Evolutionary conservation across 2,113 vertebrate species (phyloP).

Genomic region (Trichechus manatus): DNA sequence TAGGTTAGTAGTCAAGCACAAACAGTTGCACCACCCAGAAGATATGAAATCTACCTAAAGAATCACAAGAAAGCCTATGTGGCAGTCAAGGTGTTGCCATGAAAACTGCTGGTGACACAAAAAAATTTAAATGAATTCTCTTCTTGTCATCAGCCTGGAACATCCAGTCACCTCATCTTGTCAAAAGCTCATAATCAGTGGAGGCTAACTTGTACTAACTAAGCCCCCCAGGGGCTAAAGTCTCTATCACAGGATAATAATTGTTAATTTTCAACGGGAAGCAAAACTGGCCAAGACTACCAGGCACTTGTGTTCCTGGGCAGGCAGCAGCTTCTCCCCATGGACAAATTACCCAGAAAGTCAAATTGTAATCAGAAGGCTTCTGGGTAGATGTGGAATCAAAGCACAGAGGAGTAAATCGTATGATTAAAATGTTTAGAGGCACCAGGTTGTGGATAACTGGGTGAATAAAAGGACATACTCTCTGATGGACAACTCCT

Average conservation of each 20-base stretch:
- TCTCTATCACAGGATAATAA: not conserved
- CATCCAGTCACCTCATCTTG: not conserved
- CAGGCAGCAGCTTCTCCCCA: not conserved
- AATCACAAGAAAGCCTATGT: not conserved
- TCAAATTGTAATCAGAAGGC: not conserved
- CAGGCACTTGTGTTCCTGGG: not conserved
- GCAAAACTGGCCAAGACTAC: not conserved
- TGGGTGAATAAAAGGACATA: not conserved
- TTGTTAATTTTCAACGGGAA: not conserved
- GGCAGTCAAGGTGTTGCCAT: not conserved
- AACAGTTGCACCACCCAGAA: not conserved
- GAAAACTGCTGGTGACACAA: not conserved
- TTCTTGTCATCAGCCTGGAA: not conserved
- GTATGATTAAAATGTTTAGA: not conserved
- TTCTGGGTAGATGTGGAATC: not conserved
- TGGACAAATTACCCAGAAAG: constrained; percentile 2
- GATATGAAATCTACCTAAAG: not conserved
- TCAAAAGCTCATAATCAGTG: not conserved
- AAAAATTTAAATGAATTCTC: not conserved
- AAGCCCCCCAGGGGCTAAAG: not conserved
- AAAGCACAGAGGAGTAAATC: not conserved
- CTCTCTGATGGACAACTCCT: not conserved
- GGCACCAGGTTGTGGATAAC: not conserved
- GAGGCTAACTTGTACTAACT: not conserved
- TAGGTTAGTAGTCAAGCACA: too few relatives aligned